These are phyloP conservation scores for Macrotus californicus DNA, from an alignment of 2,113 vertebrate species.

Conservation along the genomic window DNA sequence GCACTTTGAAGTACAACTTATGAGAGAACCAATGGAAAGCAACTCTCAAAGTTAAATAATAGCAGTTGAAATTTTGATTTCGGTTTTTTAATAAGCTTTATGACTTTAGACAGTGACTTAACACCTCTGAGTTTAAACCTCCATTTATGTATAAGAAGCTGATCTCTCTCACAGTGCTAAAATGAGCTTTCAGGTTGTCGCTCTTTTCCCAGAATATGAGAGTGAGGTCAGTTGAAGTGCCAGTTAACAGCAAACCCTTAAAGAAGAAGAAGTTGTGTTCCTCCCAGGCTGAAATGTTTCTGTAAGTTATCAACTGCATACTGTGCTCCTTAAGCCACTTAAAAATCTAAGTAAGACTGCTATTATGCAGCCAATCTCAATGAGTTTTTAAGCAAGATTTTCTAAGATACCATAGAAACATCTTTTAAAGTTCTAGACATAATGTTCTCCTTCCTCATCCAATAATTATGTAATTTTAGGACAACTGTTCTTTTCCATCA, in stretches of 20 bases:
- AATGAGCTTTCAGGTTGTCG: not conserved
- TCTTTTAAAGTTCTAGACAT: conserved; percentile 28
- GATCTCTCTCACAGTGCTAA: not conserved
- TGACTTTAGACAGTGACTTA: conserved; percentile 50
- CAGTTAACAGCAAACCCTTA: conserved; percentile 24
- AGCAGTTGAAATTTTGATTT: conserved; percentile 16
- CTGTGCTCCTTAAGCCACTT: conserved; percentile 27
- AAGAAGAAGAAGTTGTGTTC: conserved; percentile 35
- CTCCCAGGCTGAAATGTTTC: conserved; percentile 17
- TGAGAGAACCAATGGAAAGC: conserved; percentile 12
- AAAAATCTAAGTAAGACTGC: conserved; percentile 1
- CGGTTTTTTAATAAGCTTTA: conserved; percentile 28
- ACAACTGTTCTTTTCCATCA: conserved; percentile 16
- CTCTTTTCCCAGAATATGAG: conserved; percentile 38
- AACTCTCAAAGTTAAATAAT: conserved; percentile 33
- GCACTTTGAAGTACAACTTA: not conserved
- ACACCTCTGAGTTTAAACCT: conserved; percentile 41
- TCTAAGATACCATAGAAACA: conserved; percentile 7
- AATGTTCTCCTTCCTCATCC: conserved; percentile 28
- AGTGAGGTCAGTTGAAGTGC: conserved; percentile 33
- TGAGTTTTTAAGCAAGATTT: conserved; percentile 47
- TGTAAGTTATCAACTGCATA: conserved; percentile 8
- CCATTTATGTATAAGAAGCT: conserved; percentile 51
- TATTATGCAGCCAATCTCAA: not conserved
- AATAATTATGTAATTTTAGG: conserved; percentile 36